Evolutionary conservation across 2,113 vertebrate species (phyloP).

Genomic region (Tiliqua scincoides): DNA sequence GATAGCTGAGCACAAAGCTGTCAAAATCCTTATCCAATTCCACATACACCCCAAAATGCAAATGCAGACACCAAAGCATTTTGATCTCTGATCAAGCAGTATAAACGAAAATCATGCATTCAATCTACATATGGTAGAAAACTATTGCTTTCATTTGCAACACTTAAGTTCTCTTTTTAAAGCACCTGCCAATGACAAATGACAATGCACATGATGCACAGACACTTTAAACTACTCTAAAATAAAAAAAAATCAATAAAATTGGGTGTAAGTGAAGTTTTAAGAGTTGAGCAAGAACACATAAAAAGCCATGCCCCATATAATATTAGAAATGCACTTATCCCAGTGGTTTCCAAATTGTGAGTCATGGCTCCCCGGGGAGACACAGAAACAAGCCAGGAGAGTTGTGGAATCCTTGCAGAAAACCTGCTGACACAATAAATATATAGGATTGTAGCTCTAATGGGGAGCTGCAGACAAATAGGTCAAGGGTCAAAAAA

Average conservation of each 20-base stretch:
- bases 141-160: neutral
- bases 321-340: neutral
- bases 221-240: neutral
- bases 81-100: neutral
- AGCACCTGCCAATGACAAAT: neutral
- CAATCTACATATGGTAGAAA: neutral
- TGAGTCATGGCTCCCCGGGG: too few relatives aligned
- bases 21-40: neutral
- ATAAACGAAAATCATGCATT: neutral
- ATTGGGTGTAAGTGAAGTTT: neutral
- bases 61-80: neutral
- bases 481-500: too few relatives aligned
- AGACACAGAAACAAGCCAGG: too few relatives aligned
- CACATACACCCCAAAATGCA: neutral
- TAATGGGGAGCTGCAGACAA: too few relatives aligned
- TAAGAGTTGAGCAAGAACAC: neutral
- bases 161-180: neutral
- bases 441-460: too few relatives aligned
- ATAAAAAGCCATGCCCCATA: neutral
- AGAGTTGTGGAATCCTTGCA: too few relatives aligned
- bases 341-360: too few relatives aligned
- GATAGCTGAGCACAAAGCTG: neutral
- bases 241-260: slow-evolving; percentile 5
- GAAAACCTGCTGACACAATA: too few relatives aligned
- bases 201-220: neutral